Base-by-base conservation (phyloP, 2,113 vertebrate genomes). In the Strix aluco region DNA sequence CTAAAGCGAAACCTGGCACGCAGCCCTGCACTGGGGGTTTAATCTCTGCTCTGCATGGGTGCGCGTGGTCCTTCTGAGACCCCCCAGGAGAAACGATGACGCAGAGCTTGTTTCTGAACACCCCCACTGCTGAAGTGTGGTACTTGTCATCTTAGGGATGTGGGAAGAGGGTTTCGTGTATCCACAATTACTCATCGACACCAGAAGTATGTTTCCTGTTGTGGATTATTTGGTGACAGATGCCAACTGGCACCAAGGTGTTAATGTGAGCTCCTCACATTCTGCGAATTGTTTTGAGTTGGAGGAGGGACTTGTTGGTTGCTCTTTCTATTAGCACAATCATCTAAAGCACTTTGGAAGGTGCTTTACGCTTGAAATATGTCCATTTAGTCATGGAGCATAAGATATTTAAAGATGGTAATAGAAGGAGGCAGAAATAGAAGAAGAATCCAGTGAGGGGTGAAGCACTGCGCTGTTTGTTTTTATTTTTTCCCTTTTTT, bases 381-480 rank as follows among this genome's bases (percentile, higher is more conserved):
- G 1, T 69, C 30, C 10, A 0, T 59, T n/a, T 40, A 59, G n/a
- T 47, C 52, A 6, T 0, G 10, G 46, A 70, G 40, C 59, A 10
- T 1, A 9, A 59, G 29, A 12, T 14, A 1, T 55, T 40, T 19
- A 9, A 70, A 79, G 61, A 34, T 1, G 0, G 7, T 11, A 23
- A 61, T 15, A 79, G 49, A 26, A 65, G 38, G 11, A 54, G 20
- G 44, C 27, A 52, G 32, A 44, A 89, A 26, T 6, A 59, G 54
- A 6, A 4, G 59, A 18, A 66, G 38, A 57, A 58, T 26, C 34
- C n/a, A 34, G 17, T 10, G 55, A 9, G 40, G 21, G 26, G 15
- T 49, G 46, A 47, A 88, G 66, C 57, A 5, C 55, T 27, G 6
- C 2, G 0, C 32, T 54, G 6, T 3, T 38, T 11, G 2, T 2